Evolutionary conservation across 2,113 vertebrate genomes (phyloP).

Genomic region (Fulmarus glacialis): DNA sequence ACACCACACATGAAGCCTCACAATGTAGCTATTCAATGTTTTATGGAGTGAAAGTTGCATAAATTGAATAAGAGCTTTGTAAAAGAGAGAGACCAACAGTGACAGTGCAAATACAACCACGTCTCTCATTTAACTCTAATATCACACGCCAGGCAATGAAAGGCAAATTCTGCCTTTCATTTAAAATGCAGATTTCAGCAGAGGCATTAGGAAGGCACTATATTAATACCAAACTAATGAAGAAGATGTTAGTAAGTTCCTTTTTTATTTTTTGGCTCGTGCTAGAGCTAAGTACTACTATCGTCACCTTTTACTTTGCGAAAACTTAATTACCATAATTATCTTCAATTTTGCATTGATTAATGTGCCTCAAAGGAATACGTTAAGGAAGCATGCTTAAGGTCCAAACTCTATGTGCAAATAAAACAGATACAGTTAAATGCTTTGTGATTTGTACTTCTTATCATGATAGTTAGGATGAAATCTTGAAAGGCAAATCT

Average conservation of each 20-base stretch:
- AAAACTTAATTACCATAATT: conserved; percentile 34
- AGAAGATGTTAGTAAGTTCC: neutral
- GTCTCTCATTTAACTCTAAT: neutral
- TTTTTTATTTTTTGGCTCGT: neutral
- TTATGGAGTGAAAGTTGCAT: neutral
- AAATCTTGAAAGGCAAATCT: neutral
- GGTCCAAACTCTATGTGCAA: neutral
- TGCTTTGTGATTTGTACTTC: neutral
- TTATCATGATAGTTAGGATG: neutral
- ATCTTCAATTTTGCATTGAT: conserved; percentile 18
- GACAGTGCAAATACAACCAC: neutral
- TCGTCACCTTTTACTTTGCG: conserved; percentile 26
- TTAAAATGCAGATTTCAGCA: conserved; percentile 9
- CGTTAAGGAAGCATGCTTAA: neutral
- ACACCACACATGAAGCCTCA: neutral
- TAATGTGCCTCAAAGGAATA: neutral
- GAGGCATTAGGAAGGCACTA: neutral
- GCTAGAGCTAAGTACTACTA: neutral
- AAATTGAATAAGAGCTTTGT: neutral
- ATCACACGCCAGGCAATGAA: neutral
- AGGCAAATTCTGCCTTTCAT: neutral
- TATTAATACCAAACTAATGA: neutral
- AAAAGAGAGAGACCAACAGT: neutral
- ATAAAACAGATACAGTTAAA: neutral
- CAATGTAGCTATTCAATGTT: neutral